Evolutionary conservation across 1,140 invertebrate genomes (phyloP).

Genomic region (Lepidotrigona ventralis): DNA sequence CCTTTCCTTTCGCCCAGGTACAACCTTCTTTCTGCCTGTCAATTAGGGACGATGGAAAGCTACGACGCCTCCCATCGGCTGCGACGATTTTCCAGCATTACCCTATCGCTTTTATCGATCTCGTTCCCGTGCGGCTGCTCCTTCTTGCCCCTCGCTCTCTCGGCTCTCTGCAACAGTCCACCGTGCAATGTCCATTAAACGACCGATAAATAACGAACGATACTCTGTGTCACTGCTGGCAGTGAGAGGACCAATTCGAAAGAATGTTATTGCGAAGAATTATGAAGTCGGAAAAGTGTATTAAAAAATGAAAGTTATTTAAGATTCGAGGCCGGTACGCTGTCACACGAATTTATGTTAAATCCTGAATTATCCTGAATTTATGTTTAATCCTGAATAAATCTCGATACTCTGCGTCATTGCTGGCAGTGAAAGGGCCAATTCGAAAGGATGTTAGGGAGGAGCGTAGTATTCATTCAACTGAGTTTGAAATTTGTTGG

Average conservation of each 20-base stretch:
- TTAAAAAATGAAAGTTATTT: too few relatives aligned
- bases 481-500: too few relatives aligned
- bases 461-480: too few relatives aligned
- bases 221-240: background rate
- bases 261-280: background rate
- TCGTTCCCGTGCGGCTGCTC: constrained; percentile 16
- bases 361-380: too few relatives aligned
- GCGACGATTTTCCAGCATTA: constrained; percentile 64
- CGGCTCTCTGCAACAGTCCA: constrained; percentile 50
- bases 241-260: constrained; percentile 1
- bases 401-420: background rate
- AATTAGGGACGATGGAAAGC: constrained; percentile 72
- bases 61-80: constrained; percentile 53
- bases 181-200: constrained; percentile 19
- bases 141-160: constrained; percentile 3
- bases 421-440: background rate
- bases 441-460: background rate
- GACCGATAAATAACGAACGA: background rate
- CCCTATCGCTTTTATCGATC: constrained; percentile 43
- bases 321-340: too few relatives aligned
- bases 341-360: too few relatives aligned
- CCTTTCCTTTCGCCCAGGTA: background rate
- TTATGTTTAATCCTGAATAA: background rate
- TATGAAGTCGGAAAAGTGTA: too few relatives aligned
- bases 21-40: constrained; percentile 60